Conservation (phyloP, 2,797 vertebrate genomes). For the Diplodus puntazzo region DNA sequence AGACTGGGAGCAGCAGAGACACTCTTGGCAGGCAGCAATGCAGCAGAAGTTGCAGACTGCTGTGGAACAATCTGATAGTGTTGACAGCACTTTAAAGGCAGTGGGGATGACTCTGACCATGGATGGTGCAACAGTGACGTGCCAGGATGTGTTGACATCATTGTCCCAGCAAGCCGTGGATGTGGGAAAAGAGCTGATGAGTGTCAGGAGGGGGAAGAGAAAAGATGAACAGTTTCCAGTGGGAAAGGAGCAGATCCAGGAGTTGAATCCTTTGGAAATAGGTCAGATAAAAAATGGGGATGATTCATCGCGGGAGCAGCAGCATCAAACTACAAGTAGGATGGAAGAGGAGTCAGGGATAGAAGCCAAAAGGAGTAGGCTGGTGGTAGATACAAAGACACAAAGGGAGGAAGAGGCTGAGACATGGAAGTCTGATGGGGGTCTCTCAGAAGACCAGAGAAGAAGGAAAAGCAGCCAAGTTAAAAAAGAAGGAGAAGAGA, state of each 20-base stretch:
- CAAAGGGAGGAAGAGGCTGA: conserved; percentile 13
- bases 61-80: conserved; percentile 76
- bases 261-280: not conserved
- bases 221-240: conserved; percentile 8
- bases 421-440: conserved; percentile 31
- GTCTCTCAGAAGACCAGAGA: conserved; percentile 24
- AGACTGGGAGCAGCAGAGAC: conserved; percentile 41
- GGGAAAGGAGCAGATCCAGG: conserved; percentile 13
- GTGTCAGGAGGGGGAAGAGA: conserved; percentile 29
- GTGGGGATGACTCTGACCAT: conserved; percentile 79
- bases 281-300: not conserved
- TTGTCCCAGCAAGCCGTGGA: conserved; percentile 46
- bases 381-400: conserved; percentile 23
- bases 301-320: conserved; percentile 9
- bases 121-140: conserved; percentile 53
- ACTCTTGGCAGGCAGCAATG: conserved; percentile 49
- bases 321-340: not conserved
- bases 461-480: conserved; percentile 28
- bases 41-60: conserved; percentile 73
- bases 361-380: conserved; percentile 25
- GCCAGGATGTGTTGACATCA: conserved; percentile 67
- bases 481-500: conserved; percentile 58
- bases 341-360: conserved; percentile 22
- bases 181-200: conserved; percentile 27
- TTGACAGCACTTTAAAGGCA: conserved; percentile 82